These are phyloP conservation scores for Peromyscus aztecus DNA, from an alignment of 2,797 vertebrate genomes.

Conservation along the genomic window DNA sequence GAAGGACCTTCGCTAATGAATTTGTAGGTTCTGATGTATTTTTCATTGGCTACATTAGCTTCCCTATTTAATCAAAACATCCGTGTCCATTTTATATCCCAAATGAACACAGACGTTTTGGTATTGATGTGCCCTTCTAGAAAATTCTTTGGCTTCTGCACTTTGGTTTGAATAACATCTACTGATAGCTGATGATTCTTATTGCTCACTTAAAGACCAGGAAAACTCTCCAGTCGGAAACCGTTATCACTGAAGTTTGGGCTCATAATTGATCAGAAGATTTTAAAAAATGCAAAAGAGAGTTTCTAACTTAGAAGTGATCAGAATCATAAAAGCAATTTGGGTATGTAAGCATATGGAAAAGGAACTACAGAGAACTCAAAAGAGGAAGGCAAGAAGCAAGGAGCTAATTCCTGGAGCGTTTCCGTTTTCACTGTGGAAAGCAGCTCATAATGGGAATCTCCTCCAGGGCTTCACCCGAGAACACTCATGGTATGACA, in stretches of 20 bases:
- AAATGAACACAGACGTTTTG: background rate
- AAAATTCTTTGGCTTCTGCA: constrained; percentile 16
- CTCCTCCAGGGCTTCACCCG: background rate
- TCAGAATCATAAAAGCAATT: background rate
- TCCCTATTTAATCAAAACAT: constrained; percentile 23
- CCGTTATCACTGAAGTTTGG: background rate
- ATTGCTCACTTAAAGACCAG: background rate
- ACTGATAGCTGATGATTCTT: background rate
- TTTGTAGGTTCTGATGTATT: constrained; percentile 5
- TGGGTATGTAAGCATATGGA: background rate
- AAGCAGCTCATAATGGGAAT: background rate
- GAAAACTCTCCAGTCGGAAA: background rate
- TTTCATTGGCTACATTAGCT: background rate
- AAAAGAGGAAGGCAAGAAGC: background rate
- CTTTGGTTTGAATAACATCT: constrained; percentile 1
- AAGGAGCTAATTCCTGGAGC: background rate
- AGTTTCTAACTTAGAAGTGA: constrained; percentile 2
- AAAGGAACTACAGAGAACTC: background rate
- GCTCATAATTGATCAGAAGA: constrained; percentile 34
- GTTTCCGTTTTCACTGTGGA: background rate
- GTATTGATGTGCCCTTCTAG: constrained; percentile 15
- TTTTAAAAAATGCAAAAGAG: background rate
- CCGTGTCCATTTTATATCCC: background rate
- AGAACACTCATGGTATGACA: background rate
- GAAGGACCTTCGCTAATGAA: background rate